Conservation (phyloP, 2,797 vertebrate genomes). For the Pseudomugil gertrudae region DNA sequence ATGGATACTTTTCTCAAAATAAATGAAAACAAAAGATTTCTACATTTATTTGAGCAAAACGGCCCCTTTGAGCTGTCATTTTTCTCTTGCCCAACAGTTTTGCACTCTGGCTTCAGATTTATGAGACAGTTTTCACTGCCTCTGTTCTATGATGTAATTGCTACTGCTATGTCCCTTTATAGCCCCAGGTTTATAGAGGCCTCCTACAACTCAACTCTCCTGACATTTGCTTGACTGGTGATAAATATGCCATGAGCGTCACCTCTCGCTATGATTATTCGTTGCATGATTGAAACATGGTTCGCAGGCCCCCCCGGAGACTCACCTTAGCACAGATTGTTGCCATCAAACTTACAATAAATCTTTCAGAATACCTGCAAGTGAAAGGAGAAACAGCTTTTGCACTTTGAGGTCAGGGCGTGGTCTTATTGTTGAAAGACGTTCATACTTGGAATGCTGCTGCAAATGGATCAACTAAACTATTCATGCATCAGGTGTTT, state of each 20-base stretch:
- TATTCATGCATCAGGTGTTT: background rate
- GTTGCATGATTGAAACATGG: slow-evolving; percentile 54
- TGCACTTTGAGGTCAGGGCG: slow-evolving; percentile 18
- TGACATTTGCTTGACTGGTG: slow-evolving; percentile 11
- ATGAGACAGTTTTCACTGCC: slow-evolving; percentile 37
- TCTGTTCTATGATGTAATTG: slow-evolving; percentile 45
- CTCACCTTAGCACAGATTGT: slow-evolving; percentile 19
- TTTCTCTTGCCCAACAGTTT: slow-evolving; percentile 15
- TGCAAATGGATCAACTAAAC: background rate
- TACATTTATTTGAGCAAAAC: background rate
- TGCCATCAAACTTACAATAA: slow-evolving; percentile 39
- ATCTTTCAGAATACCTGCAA: slow-evolving; percentile 44
- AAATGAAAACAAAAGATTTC: background rate
- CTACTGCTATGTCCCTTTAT: slow-evolving; percentile 32
- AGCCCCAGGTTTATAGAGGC: slow-evolving; percentile 34
- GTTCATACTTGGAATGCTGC: background rate
- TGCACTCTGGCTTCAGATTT: slow-evolving; percentile 39
- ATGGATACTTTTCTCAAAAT: background rate
- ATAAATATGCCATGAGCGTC: slow-evolving; percentile 28
- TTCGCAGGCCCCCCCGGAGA: slow-evolving; percentile 30
- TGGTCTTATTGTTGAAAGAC: slow-evolving; percentile 30
- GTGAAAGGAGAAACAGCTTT: slow-evolving; percentile 28
- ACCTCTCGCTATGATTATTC: slow-evolving; percentile 30
- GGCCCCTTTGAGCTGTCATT: background rate
- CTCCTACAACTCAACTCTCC: slow-evolving; percentile 16